Evolutionary conservation across 2,113 vertebrate genomes (phyloP).

Genomic region (Suncus etruscus): DNA sequence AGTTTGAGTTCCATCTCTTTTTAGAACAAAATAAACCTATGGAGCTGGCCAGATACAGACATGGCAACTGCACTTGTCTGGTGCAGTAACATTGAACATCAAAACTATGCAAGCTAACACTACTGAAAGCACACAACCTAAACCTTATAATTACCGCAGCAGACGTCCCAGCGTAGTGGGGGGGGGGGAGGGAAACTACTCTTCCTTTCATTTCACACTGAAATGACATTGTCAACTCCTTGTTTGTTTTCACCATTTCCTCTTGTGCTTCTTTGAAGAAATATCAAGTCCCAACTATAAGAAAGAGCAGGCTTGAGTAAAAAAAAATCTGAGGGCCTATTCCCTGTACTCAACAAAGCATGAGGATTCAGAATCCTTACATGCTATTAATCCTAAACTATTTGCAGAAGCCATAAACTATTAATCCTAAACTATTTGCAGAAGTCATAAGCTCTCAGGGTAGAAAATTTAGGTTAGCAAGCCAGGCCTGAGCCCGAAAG

Average conservation of each 20-base stretch:
- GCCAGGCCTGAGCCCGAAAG: neutral
- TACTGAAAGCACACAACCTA: too few species aligned
- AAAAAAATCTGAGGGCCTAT: neutral
- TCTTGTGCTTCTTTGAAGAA: neutral
- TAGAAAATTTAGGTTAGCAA: neutral
- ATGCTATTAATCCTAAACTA: neutral
- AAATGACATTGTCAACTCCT: neutral
- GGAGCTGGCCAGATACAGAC: too few species aligned
- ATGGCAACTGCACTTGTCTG: too few species aligned
- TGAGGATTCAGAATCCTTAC: neutral
- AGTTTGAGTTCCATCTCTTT: too few species aligned
- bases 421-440: neutral
- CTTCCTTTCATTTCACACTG: neutral
- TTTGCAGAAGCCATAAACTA: neutral
- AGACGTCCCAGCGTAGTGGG: neutral
- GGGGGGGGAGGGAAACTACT: neutral
- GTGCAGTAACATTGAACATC: too few species aligned
- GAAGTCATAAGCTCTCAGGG: neutral
- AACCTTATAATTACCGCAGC: too few species aligned
- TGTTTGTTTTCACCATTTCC: neutral
- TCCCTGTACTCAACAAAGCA: neutral
- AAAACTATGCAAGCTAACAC: too few species aligned
- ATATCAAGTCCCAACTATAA: neutral
- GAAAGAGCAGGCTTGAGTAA: neutral
- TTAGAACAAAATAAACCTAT: too few species aligned